Evolutionary conservation across 2,888 invertebrate genomes (phyloP).

Genomic region (Catocala sponsa): DNA sequence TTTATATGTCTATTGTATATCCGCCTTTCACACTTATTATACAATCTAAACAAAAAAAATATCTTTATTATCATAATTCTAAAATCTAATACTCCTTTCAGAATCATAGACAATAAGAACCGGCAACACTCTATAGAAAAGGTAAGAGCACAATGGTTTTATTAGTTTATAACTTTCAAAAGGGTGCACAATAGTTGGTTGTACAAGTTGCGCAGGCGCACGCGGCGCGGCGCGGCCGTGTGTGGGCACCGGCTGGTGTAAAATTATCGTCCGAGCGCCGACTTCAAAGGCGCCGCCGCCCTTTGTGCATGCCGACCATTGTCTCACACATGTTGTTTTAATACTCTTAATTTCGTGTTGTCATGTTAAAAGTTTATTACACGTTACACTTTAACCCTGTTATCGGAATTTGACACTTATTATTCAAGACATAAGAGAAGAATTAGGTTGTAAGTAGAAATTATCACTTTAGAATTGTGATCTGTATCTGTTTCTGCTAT

Average conservation of each 20-base stretch:
- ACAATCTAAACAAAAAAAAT: background rate
- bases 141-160: constrained; percentile 24
- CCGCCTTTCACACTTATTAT: background rate
- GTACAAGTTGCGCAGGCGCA: constrained; percentile 35
- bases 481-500: background rate
- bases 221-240: constrained; percentile 23
- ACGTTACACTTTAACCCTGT: constrained; percentile 25
- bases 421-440: constrained; percentile 18
- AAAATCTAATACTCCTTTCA: constrained; percentile 1
- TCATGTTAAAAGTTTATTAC: constrained; percentile 84
- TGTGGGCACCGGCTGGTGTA: constrained; percentile 67
- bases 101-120: constrained; percentile 6
- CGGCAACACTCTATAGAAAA: constrained; percentile 14
- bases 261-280: constrained; percentile 71
- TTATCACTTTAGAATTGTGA: constrained; percentile 24
- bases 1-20: too few species aligned
- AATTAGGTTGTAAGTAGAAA: constrained; percentile 15
- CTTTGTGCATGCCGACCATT: constrained; percentile 80
- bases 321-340: constrained; percentile 83
- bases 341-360: constrained; percentile 83
- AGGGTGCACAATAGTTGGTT: constrained; percentile 52
- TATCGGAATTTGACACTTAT: constrained; percentile 52
- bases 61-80: constrained; percentile 3
- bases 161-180: constrained; percentile 23
- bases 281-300: constrained; percentile 76